phyloP scores from a whole-genome alignment of 2,888 invertebrate species.

The Phymatocera aterrima region DNA sequence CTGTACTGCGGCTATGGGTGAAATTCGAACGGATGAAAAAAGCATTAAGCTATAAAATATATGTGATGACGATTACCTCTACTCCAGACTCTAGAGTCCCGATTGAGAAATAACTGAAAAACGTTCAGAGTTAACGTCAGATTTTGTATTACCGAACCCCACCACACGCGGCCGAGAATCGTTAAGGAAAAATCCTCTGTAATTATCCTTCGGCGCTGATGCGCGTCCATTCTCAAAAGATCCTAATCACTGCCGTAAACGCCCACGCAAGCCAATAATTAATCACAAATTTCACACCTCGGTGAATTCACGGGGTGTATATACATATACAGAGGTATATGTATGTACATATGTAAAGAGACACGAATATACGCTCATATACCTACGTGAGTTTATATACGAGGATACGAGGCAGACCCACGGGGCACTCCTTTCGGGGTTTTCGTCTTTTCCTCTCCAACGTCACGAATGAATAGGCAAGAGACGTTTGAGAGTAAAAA shows the following conservation, averaged over 20 bases:
- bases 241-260: constrained; percentile 51
- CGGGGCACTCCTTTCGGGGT: constrained; percentile 34
- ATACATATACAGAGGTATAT: background rate
- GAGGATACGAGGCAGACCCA: constrained; percentile 5
- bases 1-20: background rate
- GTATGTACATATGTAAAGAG: background rate
- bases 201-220: constrained; percentile 3
- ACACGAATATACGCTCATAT: background rate
- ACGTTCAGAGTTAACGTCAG: background rate
- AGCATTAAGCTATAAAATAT: background rate
- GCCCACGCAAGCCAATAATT: constrained; percentile 61
- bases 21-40: background rate
- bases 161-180: background rate
- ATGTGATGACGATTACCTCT: background rate
- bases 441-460: constrained; percentile 23
- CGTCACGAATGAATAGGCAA: constrained; percentile 38
- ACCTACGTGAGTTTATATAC: background rate
- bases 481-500: constrained; percentile 15
- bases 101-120: background rate
- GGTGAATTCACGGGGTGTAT: constrained; percentile 15
- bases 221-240: constrained; percentile 1
- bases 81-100: no score
- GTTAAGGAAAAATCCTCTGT: background rate
- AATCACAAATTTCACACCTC: constrained; percentile 70
- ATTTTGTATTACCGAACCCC: background rate